These are phyloP conservation scores for Luperina nickerlii DNA, from an alignment of 2,888 invertebrate species.

Conservation along the genomic window DNA sequence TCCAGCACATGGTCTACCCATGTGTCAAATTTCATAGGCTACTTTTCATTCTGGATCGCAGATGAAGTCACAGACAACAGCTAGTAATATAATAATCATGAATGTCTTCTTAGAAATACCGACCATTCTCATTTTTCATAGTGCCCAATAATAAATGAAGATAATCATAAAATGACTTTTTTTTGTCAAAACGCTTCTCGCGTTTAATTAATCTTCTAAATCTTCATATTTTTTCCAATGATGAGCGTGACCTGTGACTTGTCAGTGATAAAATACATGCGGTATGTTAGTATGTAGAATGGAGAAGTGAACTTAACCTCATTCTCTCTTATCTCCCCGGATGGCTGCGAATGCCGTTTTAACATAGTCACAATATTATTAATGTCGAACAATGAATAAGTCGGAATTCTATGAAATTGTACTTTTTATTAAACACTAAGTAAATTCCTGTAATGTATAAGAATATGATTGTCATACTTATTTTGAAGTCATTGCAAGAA, in stretches of 20 bases:
- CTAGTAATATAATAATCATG: not conserved
- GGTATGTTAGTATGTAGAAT: constrained; percentile 50
- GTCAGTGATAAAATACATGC: constrained; percentile 47
- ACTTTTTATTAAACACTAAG: constrained; percentile 1
- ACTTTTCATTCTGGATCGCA: not conserved
- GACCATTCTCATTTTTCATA: not conserved
- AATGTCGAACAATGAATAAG: constrained; percentile 39
- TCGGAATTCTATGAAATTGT: constrained; percentile 20
- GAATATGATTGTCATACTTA: not conserved
- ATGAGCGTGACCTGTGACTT: constrained; percentile 60
- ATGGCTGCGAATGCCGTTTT: constrained; percentile 54
- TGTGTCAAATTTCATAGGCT: not conserved
- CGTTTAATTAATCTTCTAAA: not conserved
- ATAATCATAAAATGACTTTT: not conserved
- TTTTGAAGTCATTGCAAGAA: not conserved
- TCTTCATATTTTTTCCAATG: constrained; percentile 24
- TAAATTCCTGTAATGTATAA: not conserved
- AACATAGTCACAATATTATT: constrained; percentile 46
- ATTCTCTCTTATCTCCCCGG: constrained; percentile 64
- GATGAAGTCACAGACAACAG: not conserved
- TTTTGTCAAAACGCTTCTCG: not conserved
- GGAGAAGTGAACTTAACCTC: constrained; percentile 72
- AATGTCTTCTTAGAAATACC: not conserved
- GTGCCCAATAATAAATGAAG: not conserved
- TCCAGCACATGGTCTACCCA: too few relatives aligned